Conservation (phyloP, 2,113 vertebrate species). For the Ochotona princeps region DNA sequence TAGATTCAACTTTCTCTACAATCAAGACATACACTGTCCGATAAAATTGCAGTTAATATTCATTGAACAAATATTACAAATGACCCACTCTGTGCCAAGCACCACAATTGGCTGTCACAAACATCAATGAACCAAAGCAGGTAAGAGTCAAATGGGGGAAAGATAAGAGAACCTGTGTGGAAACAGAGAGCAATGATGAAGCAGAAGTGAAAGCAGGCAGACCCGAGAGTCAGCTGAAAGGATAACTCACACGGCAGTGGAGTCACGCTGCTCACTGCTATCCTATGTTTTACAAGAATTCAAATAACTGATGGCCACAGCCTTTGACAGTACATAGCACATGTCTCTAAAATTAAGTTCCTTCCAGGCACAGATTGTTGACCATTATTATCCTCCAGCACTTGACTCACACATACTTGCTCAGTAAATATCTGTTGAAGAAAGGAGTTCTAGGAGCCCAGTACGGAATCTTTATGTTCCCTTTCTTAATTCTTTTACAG, state of each 20-base stretch:
- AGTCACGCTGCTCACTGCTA: not conserved
- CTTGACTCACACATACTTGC: not conserved
- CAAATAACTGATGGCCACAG: not conserved
- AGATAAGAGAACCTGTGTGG: not conserved
- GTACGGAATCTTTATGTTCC: not conserved
- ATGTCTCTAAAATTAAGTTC: not conserved
- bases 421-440: not conserved
- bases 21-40: not conserved
- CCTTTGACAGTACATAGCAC: not conserved
- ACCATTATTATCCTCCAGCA: not conserved
- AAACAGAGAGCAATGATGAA: not conserved
- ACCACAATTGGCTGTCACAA: not conserved
- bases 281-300: not conserved
- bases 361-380: not conserved
- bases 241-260: accelerated
- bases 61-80: not conserved
- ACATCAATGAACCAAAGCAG: not conserved
- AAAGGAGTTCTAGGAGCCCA: not conserved
- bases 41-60: not conserved
- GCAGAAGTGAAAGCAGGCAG: not conserved
- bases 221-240: not conserved
- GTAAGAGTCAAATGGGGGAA: not conserved
- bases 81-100: not conserved
- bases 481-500: not conserved
- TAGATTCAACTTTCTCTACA: not conserved